Percentiles rank a stretch among this genome's conserved stretches.
Evolutionary conservation across 2,888 invertebrate genomes (phyloP).

Genomic region (Timema podura): DNA sequence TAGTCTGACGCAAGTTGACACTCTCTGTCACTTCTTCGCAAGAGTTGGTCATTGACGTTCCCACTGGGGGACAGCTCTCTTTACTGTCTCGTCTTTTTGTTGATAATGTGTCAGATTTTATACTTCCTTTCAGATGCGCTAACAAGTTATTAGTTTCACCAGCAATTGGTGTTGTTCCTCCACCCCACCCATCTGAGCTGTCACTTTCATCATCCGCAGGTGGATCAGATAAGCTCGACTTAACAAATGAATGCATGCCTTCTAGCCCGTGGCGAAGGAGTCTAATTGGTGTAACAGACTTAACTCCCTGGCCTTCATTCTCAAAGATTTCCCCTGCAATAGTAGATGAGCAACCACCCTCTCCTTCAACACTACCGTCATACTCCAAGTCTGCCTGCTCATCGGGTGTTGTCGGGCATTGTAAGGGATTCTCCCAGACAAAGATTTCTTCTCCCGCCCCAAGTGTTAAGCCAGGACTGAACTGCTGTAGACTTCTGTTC

Average conservation of each 20-base stretch:
- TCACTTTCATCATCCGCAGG: constrained; percentile 31
- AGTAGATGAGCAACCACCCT: constrained; percentile 15
- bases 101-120: constrained; percentile 35
- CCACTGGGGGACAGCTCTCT: constrained; percentile 24
- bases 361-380: constrained; percentile 47
- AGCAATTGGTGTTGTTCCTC: constrained; percentile 38
- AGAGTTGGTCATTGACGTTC: constrained; percentile 48
- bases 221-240: constrained; percentile 18
- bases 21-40: constrained; percentile 56
- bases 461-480: constrained; percentile 23
- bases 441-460: constrained; percentile 56
- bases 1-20: constrained; percentile 1
- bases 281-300: constrained; percentile 64
- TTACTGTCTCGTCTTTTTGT: constrained; percentile 25
- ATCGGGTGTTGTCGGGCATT: constrained; percentile 63
- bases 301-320: constrained; percentile 59
- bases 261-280: constrained; percentile 46
- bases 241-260: constrained; percentile 50
- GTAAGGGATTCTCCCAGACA: constrained; percentile 75
- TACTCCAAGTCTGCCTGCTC: constrained; percentile 68
- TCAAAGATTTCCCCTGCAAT: constrained; percentile 56
- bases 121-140: constrained; percentile 27
- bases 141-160: constrained; percentile 4
- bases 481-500: constrained; percentile 17
- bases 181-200: constrained; percentile 36